Evolutionary conservation across 2,797 vertebrate species (phyloP), one percentile per base, ranked within the genome.

Genomic region (Clarias fuscus): DNA sequence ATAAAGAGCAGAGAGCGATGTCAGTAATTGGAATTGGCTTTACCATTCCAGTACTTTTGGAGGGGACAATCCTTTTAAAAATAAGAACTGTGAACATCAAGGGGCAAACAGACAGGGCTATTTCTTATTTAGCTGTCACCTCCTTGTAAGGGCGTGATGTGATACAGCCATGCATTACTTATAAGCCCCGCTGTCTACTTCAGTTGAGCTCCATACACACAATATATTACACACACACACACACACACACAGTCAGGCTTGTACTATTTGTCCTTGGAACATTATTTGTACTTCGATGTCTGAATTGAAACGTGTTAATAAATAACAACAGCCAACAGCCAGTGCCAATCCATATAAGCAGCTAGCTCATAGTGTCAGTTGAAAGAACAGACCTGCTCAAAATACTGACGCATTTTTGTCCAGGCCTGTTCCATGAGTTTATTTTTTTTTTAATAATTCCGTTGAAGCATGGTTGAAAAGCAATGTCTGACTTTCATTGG

Each of bases 331-430:
- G 64, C 75, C 15, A 10, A 33, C 30, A 61, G 15, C 76, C 11
- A 33, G 40, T 40, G 58, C 58, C 5, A 33, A 22, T 40, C 33
- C 30, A 78, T 37, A 62, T 62, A 76, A 86, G 73, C 48, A 83
- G 67, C 58, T 61, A 61, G 27, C 56, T 30, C 18, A 61, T 24
- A 84, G 65, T 20, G 56, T 43, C 64, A 84, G 64, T 75, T 86
- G 83, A 82, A 73, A 40, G 14, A 83, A 86, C 5, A 75, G 72
- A 86, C 43, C 37, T 82, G 72, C 85, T 88, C 82, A 86, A 86
- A 84, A 88, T 86, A 87, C n/a, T 83, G 83, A 88, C 85, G 83
- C 43, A 30, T 22, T n/a, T n/a, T n/a, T n/a, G n/a, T n/a, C n/a
- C n/a, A n/a, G n/a, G n/a, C n/a, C n/a, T n/a, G n/a, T n/a, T n/a